Evolutionary conservation across 1,140 invertebrate genomes (phyloP).

Genomic region (Agrypnia vestita): DNA sequence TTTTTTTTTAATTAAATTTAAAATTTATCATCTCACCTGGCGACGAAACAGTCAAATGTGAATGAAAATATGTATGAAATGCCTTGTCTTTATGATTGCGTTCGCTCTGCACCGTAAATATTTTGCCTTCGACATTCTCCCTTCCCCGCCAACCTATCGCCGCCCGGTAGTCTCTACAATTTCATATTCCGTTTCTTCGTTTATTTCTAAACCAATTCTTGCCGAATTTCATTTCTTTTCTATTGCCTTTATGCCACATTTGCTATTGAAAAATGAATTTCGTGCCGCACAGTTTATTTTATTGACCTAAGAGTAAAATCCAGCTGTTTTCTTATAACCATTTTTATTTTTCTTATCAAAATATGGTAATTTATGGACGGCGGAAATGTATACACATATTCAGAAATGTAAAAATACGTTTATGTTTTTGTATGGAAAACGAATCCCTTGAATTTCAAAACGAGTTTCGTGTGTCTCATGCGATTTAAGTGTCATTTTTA

Average conservation of each 20-base stretch:
- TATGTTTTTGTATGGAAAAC: conserved; percentile 27
- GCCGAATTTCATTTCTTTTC: conserved; percentile 43
- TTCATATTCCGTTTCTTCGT: conserved; percentile 35
- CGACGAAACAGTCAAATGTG: conserved; percentile 27
- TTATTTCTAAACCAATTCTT: conserved; percentile 44
- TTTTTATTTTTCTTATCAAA: conserved; percentile 38
- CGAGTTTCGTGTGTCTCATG: neutral
- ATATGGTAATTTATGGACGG: conserved; percentile 34
- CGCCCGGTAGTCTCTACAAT: conserved; percentile 8
- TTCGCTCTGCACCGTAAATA: conserved; percentile 41
- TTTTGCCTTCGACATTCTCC: conserved; percentile 23
- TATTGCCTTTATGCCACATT: conserved; percentile 36
- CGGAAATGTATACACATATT: conserved; percentile 30
- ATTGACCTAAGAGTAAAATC: conserved; percentile 41
- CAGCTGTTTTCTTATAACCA: conserved; percentile 21
- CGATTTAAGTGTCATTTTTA: conserved; percentile 8
- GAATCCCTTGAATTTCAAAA: conserved; percentile 4
- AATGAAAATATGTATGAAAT: conserved; percentile 44
- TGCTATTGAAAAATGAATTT: conserved; percentile 36
- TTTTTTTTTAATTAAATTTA: no score
- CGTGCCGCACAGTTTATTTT: conserved; percentile 32
- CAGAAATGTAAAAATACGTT: conserved; percentile 29
- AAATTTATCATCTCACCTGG: no score
- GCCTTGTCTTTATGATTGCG: conserved; percentile 47
- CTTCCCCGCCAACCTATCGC: neutral